These are phyloP conservation scores for Leptinotarsa rubiginosa DNA, from an alignment of 2,888 invertebrate species.

Conservation along the genomic window DNA sequence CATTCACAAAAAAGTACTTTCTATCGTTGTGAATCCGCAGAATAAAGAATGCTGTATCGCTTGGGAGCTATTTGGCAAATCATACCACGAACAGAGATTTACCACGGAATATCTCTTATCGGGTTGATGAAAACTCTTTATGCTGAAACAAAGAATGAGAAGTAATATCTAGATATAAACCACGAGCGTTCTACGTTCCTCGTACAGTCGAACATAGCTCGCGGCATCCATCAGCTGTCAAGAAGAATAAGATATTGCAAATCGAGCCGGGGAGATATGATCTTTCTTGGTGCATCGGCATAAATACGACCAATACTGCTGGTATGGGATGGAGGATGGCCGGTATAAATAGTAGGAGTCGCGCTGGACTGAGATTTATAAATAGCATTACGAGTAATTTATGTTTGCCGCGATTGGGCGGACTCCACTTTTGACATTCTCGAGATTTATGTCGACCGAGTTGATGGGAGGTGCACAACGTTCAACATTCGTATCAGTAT, in stretches of 20 bases:
- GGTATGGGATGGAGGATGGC: constrained; percentile 47
- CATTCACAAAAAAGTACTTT: no score
- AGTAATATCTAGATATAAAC: constrained; percentile 28
- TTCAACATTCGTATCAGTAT: constrained; percentile 52
- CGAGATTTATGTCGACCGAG: constrained; percentile 62
- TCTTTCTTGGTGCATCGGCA: constrained; percentile 53
- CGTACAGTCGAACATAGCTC: constrained; percentile 24
- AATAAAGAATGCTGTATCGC: no score
- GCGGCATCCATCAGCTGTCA: constrained; percentile 56
- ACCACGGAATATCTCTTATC: not conserved
- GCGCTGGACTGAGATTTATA: constrained; percentile 61
- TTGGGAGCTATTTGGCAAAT: no score
- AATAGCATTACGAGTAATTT: constrained; percentile 67
- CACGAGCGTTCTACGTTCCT: constrained; percentile 27
- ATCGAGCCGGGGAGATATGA: constrained; percentile 56
- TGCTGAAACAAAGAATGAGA: not conserved
- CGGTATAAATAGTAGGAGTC: constrained; percentile 56
- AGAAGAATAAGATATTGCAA: constrained; percentile 57
- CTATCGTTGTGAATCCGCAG: no score
- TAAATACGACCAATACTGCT: constrained; percentile 51
- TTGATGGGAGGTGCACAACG: constrained; percentile 40
- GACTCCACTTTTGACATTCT: constrained; percentile 65
- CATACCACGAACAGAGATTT: no score
- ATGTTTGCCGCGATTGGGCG: constrained; percentile 67
- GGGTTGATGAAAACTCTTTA: not conserved